Evolutionary conservation across 1,140 invertebrate species (phyloP).

Genomic region (Drusus annulatus): DNA sequence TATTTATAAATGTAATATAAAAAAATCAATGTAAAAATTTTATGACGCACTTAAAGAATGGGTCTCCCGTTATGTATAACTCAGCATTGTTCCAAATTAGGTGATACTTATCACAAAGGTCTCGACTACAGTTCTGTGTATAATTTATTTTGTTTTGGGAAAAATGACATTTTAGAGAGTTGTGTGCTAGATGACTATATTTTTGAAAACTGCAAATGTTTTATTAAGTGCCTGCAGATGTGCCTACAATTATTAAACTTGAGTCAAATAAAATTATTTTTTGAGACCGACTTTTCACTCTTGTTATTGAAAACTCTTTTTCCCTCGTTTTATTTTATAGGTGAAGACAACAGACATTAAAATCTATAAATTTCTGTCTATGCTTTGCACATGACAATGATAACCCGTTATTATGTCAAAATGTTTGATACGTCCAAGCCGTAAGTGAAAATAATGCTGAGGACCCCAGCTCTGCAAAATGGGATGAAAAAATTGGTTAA

Average conservation of each 20-base stretch:
- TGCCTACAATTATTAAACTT: constrained; percentile 51
- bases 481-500: too few relatives aligned
- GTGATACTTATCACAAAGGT: constrained; percentile 20
- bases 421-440: too few relatives aligned
- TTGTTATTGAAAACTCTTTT: too few relatives aligned
- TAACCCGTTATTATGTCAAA: too few relatives aligned
- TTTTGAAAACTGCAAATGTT: constrained; percentile 46
- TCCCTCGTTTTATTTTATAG: too few relatives aligned
- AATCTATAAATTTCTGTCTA: too few relatives aligned
- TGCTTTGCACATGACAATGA: too few relatives aligned
- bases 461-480: too few relatives aligned
- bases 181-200: constrained; percentile 36
- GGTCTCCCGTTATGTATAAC: constrained; percentile 32
- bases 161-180: constrained; percentile 37
- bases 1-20: constrained; percentile 26
- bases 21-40: constrained; percentile 39
- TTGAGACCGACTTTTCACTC: constrained; percentile 41
- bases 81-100: constrained; percentile 35
- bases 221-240: constrained; percentile 56
- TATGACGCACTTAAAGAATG: constrained; percentile 36
- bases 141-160: constrained; percentile 39
- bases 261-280: constrained; percentile 52
- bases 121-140: constrained; percentile 26
- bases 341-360: too few relatives aligned
- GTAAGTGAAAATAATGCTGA: too few relatives aligned